phyloP scores from a whole-genome alignment of 1,140 invertebrate species.

The Meloidogyne floridensis region DNA sequence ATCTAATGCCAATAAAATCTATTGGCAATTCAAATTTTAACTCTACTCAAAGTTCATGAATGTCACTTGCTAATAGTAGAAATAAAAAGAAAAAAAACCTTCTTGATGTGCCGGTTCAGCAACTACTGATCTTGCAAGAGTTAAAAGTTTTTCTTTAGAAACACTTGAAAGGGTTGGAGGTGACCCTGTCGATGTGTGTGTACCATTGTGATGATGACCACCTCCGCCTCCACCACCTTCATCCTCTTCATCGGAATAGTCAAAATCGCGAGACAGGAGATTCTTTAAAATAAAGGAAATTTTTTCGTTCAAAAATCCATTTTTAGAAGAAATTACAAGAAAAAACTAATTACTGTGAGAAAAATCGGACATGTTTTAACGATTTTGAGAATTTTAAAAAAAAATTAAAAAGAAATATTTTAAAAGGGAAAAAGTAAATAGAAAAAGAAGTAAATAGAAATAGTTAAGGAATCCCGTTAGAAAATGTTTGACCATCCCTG shows the following conservation, averaged over 20 bases:
- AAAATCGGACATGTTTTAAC: too few species aligned
- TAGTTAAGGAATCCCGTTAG: too few species aligned
- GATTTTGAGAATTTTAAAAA: too few species aligned
- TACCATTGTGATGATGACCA: slow-evolving; percentile 19
- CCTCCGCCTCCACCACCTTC: slow-evolving; percentile 29
- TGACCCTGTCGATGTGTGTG: neutral
- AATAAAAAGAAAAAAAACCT: neutral
- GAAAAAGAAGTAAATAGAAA: too few species aligned
- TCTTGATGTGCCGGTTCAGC: slow-evolving; percentile 16
- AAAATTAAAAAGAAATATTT: too few species aligned
- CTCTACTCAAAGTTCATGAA: too few species aligned
- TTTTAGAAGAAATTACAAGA: neutral
- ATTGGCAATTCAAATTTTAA: too few species aligned
- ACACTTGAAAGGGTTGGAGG: slow-evolving; percentile 12
- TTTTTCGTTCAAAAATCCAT: neutral
- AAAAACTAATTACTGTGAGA: neutral
- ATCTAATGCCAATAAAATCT: too few species aligned
- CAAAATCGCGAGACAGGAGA: slow-evolving; percentile 48
- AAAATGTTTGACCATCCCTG: too few species aligned
- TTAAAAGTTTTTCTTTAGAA: slow-evolving; percentile 18
- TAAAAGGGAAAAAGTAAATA: too few species aligned
- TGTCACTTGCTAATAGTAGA: too few species aligned
- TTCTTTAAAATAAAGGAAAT: slow-evolving; percentile 45
- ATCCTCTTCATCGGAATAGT: slow-evolving; percentile 56
- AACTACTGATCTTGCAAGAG: slow-evolving; percentile 4